These are phyloP conservation scores for pig (Sus scrofa) DNA, from an alignment of 2,113 vertebrate genomes.

Conservation along the genomic window DNA sequence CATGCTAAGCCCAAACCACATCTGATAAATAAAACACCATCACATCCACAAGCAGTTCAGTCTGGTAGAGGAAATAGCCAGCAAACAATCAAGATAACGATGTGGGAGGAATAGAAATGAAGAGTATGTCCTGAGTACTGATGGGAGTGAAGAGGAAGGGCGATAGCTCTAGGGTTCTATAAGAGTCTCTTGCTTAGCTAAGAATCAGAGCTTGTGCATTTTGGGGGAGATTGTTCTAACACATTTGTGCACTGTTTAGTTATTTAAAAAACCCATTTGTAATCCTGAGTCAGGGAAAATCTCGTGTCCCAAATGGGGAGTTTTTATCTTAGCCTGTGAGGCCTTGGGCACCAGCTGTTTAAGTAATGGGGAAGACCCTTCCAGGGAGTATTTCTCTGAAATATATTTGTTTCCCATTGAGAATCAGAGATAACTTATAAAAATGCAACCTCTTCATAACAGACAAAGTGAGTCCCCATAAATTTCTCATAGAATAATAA, in stretches of 20 bases:
- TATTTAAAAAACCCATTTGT: slow-evolving; percentile 65
- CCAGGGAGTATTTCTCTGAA: slow-evolving; percentile 50
- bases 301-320: slow-evolving; percentile 54
- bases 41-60: background rate
- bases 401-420: slow-evolving; percentile 57
- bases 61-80: background rate
- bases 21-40: background rate
- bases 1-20: background rate
- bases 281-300: slow-evolving; percentile 58
- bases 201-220: slow-evolving; percentile 6
- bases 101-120: background rate
- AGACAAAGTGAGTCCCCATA: slow-evolving; percentile 36
- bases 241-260: slow-evolving; percentile 24
- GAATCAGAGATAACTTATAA: slow-evolving; percentile 63
- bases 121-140: background rate
- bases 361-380: slow-evolving; percentile 45
- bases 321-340: slow-evolving; percentile 57
- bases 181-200: background rate
- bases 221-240: background rate
- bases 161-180: background rate
- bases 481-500: slow-evolving; percentile 54
- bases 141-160: background rate
- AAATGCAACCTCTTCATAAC: slow-evolving; percentile 28
- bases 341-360: slow-evolving; percentile 21
- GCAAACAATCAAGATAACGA: background rate